Evolutionary conservation across 2,888 invertebrate genomes (phyloP), one percentile per base, ranked within the genome.

Genomic region (Schrankia costaestrigalis): DNA sequence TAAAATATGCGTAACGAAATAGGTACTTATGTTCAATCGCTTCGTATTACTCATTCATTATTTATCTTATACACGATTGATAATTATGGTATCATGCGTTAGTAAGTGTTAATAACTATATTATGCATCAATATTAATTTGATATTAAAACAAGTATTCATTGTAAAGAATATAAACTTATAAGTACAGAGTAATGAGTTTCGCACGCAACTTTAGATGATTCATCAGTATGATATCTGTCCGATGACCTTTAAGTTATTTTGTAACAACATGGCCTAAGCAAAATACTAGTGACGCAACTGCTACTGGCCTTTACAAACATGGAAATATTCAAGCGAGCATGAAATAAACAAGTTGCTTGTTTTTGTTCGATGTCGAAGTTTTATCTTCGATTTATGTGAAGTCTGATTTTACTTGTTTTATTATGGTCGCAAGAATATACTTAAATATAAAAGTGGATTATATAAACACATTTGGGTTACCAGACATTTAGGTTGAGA

Each of bases 61-160:
- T 67, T 71, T 70, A 71, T 71, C 64, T 53, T 53, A 62, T 49
- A 51, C 43, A 55, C 46, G 45, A 56, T 60, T 45, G 59, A 49
- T 66, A n/a, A n/a, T n/a, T n/a, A 62, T 50, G 51, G 52, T 57
- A 55, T 48, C 41, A 60, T 63, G 59, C 50, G 64, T 63, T 64
- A 64, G 56, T 68, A 59, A 65, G 59, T 67, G 55, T 63, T 62
- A 59, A 55, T 44, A 42, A 37, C n/a, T n/a, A n/a, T n/a, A n/a
- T n/a, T 56, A 53, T 54, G 35, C 55, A 36, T 59, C 44, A 37
- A 35, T 55, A 40, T 45, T 58, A 54, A 52, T 51, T 63, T 51
- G 48, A 42, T 58, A 61, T 60, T 73, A 66, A 70, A 70, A 67
- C 57, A 69, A 68, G 61, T 54, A 47, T 59, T 58, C 55, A 64